Evolutionary conservation across 2,113 vertebrate species (phyloP).

Genomic region (Oncorhynchus kisutch): DNA sequence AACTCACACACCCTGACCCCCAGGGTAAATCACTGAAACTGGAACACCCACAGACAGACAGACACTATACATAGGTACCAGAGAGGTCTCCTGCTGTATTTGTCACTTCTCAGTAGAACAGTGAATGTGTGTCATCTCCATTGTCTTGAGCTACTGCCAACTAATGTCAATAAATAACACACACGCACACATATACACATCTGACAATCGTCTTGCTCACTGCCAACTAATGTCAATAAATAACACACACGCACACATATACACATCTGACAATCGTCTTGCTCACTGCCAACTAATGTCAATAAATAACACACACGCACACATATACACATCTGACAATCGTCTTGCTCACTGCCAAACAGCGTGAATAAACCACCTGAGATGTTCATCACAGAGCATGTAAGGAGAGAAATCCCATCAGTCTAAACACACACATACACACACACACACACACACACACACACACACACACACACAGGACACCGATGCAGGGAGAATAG

Average conservation of each 20-base stretch:
- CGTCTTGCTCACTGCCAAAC: too few species aligned
- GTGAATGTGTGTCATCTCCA: not conserved
- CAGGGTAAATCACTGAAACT: slow-evolving; percentile 29
- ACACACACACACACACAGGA: not conserved
- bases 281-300: too few species aligned
- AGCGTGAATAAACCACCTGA: too few species aligned
- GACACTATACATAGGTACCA: not conserved
- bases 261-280: too few species aligned
- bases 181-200: too few species aligned
- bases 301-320: not conserved
- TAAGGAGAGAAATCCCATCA: not conserved
- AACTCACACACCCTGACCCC: slow-evolving; percentile 43
- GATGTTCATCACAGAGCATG: not conserved
- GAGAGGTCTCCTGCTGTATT: not conserved
- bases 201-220: too few species aligned
- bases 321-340: not conserved
- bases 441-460: not conserved
- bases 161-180: not conserved
- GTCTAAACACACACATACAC: not conserved
- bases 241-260: too few species aligned
- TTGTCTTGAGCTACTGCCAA: not conserved
- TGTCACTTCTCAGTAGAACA: not conserved
- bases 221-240: not conserved
- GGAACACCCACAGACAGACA: not conserved
- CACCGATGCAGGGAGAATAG: slow-evolving; percentile 40